phyloP scores from a whole-genome alignment of 1,140 invertebrate species.

The Chionoecetes opilio region DNA sequence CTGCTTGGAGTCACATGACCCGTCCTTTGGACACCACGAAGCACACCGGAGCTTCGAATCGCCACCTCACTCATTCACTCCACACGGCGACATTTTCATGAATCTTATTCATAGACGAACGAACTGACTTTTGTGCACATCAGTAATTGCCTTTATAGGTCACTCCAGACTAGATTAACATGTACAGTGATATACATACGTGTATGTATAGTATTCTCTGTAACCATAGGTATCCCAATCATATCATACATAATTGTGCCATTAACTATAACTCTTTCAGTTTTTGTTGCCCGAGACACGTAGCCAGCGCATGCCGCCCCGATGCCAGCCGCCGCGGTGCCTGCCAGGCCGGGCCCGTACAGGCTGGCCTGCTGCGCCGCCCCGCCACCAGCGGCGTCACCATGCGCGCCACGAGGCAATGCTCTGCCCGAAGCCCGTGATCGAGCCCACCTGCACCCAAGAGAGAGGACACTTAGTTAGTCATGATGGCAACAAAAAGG shows the following conservation, averaged over 20 bases:
- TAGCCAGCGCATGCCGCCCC: conserved; percentile 46
- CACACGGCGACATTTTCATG: too few species aligned
- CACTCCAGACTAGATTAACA: neutral
- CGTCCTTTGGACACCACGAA: too few species aligned
- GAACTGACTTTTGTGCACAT: too few species aligned
- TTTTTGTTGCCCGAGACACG: conserved; percentile 39
- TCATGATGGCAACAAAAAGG: neutral
- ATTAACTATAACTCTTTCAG: conserved; percentile 49
- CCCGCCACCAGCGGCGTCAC: conserved; percentile 62
- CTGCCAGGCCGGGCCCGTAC: conserved; percentile 64
- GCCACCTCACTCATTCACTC: too few species aligned
- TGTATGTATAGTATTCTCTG: too few species aligned
- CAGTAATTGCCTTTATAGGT: neutral
- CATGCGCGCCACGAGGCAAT: conserved; percentile 72
- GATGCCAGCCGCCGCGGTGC: conserved; percentile 49
- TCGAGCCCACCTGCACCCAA: conserved; percentile 59
- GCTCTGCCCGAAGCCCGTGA: conserved; percentile 73
- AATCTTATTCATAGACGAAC: too few species aligned
- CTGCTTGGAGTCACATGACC: too few species aligned
- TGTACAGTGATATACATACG: neutral
- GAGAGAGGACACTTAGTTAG: neutral
- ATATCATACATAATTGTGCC: neutral
- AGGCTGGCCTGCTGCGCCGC: conserved; percentile 59
- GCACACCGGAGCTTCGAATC: too few species aligned
- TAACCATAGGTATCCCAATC: neutral